phyloP scores from a whole-genome alignment of 2,888 invertebrate species.

The Xanthia togata region DNA sequence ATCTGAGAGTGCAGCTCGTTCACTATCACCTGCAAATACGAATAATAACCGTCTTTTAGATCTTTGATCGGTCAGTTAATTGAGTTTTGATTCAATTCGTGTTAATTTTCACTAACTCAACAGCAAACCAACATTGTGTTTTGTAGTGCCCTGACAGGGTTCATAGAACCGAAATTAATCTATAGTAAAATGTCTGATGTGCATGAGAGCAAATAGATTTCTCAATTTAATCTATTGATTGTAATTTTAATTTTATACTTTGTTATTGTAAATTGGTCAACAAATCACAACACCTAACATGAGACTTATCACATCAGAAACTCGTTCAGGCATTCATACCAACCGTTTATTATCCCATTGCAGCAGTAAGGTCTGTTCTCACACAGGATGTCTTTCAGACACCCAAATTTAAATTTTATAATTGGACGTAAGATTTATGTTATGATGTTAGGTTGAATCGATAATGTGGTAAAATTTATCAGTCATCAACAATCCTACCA shows the following conservation, averaged over 20 bases:
- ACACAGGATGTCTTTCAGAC: not conserved
- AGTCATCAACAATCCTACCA: not conserved
- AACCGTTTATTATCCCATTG: too few relatives aligned
- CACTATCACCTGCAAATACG: conserved; percentile 94
- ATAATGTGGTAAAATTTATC: not conserved
- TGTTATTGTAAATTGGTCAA: not conserved
- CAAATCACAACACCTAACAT: not conserved
- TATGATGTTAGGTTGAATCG: not conserved
- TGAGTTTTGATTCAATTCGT: not conserved
- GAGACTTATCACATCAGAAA: not conserved
- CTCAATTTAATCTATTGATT: not conserved
- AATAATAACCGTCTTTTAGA: not conserved
- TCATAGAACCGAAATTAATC: not conserved
- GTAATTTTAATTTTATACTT: not conserved
- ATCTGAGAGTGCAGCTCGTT: conserved; percentile 98
- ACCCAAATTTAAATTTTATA: not conserved
- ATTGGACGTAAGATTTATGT: not conserved
- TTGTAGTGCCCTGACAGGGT: not conserved
- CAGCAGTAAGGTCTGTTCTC: too few relatives aligned
- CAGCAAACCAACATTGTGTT: not conserved
- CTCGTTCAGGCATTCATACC: not conserved
- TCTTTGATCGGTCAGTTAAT: not conserved
- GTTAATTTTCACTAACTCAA: not conserved
- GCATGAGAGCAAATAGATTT: not conserved
- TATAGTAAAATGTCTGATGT: not conserved